These are phyloP conservation scores for Chrysogorgia sp. DNA, from an alignment of 92 coral and sea anemone genomes.

Conservation along the genomic window DNA sequence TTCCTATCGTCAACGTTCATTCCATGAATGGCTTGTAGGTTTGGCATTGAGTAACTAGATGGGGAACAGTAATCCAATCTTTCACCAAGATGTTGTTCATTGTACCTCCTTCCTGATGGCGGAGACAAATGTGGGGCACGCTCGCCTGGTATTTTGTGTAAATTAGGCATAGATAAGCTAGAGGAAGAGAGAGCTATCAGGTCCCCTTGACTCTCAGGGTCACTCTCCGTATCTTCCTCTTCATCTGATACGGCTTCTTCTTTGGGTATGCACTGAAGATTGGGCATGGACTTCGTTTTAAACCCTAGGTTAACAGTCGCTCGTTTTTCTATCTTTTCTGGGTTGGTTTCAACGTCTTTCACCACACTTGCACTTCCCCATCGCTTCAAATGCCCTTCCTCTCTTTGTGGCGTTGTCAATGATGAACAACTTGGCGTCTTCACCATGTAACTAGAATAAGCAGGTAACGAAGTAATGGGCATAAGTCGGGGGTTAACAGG, in stretches of 20 bases:
- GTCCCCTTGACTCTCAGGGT: constrained; percentile 47
- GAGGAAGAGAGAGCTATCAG: constrained; percentile 27
- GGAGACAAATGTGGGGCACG: constrained; percentile 16
- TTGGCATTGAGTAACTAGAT: constrained; percentile 33
- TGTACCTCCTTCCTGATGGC: constrained; percentile 15
- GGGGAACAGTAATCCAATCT: constrained; percentile 13
- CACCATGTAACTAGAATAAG: constrained; percentile 16
- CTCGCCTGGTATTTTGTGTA: constrained; percentile 23
- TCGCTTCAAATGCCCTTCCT: constrained; percentile 22
- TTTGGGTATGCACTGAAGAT: constrained; percentile 35
- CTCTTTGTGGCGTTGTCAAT: neutral
- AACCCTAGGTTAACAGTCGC: constrained; percentile 34
- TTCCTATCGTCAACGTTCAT: constrained; percentile 18
- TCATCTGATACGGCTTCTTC: constrained; percentile 15
- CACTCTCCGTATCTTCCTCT: constrained; percentile 34
- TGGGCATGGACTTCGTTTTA: constrained; percentile 45
- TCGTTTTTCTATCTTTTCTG: constrained; percentile 10
- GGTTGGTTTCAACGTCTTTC: neutral
- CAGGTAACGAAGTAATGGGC: neutral
- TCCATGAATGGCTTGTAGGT: constrained; percentile 27
- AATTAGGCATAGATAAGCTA: constrained; percentile 37
- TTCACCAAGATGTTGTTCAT: constrained; percentile 9
- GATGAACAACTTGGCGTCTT: constrained; percentile 39
- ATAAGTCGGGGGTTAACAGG: constrained; percentile 32
- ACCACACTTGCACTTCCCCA: neutral